phyloP scores from a whole-genome alignment of 2,797 vertebrate species.

The Diglossa cyanea region DNA sequence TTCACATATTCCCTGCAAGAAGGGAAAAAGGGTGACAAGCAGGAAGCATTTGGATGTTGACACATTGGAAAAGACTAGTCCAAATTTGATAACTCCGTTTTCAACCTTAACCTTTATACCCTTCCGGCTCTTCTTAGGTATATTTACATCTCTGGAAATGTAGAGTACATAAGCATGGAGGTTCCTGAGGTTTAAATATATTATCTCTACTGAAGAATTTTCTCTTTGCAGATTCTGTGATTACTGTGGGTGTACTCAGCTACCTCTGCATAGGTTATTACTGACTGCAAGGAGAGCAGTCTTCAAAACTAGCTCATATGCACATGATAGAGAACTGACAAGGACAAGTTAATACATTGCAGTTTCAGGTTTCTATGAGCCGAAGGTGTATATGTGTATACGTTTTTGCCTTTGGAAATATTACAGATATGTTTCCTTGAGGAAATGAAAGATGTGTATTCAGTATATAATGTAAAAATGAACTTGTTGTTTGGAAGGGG shows the following conservation, averaged over 20 bases:
- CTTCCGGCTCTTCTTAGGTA: neutral
- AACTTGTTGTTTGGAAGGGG: neutral
- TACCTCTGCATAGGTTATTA: neutral
- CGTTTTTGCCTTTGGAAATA: neutral
- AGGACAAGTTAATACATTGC: neutral
- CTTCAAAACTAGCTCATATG: neutral
- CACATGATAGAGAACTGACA: neutral
- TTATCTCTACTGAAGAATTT: neutral
- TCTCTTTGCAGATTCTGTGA: neutral
- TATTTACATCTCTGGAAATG: neutral
- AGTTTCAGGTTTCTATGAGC: neutral
- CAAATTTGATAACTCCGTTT: neutral
- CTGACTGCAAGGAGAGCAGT: neutral
- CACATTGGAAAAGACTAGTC: neutral
- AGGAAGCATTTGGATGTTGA: neutral
- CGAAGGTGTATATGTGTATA: neutral
- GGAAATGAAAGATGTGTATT: neutral
- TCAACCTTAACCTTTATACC: neutral
- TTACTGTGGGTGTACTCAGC: neutral
- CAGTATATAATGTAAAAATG: neutral
- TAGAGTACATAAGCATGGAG: neutral
- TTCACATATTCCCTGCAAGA: neutral
- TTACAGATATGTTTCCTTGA: neutral
- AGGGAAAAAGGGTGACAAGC: neutral
- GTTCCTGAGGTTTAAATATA: neutral